Conservation (phyloP, 2,113 vertebrate species). For the Eudyptes chrysolophus region DNA sequence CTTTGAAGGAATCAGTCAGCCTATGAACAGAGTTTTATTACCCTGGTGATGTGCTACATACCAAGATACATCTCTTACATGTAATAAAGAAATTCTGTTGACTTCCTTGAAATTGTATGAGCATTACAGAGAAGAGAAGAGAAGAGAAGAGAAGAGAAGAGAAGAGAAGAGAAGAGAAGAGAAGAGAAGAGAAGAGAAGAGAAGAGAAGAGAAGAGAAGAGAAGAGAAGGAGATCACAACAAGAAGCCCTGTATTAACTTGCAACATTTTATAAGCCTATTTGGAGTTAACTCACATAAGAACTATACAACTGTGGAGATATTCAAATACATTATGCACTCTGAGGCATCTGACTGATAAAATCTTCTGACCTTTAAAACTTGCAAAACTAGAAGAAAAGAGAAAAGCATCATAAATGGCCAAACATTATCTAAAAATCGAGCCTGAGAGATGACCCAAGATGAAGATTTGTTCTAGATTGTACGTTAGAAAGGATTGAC, state of each 20-base stretch:
- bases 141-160: no score
- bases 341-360: background rate
- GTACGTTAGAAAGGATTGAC: background rate
- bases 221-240: background rate
- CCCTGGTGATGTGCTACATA: background rate
- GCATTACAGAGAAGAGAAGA: background rate
- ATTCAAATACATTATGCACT: background rate
- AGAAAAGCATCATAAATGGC: background rate
- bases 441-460: background rate
- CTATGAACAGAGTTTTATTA: background rate
- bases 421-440: background rate
- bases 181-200: background rate
- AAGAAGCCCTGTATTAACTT: background rate
- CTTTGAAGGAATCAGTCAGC: background rate
- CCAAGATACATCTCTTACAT: background rate
- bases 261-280: background rate
- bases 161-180: no score
- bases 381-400: background rate
- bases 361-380: background rate
- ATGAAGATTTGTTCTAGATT: background rate
- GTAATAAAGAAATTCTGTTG: background rate
- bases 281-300: background rate
- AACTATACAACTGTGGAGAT: background rate
- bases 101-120: background rate
- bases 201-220: background rate